Base-by-base conservation (phyloP, 2,797 vertebrate species). In the Sebastolobus altivelis region DNA sequence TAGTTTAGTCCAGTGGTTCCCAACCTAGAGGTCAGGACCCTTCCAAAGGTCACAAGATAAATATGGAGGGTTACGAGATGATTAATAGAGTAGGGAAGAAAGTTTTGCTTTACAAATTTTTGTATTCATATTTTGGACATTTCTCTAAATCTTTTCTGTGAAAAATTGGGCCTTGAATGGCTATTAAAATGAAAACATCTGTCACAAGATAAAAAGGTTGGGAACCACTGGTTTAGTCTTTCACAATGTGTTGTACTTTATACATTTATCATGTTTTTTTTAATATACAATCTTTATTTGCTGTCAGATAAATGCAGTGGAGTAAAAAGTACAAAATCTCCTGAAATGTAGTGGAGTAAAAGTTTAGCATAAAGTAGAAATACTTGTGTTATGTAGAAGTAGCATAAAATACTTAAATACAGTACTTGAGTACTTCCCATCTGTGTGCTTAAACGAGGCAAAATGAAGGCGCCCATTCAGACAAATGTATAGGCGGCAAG, bases 401-500 rank as follows among this genome's bases (percentile, higher is more conserved):
- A 14, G 6, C 7, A 65, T 49, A 6, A 49, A 55, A 31, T 8
- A 43, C 31, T 31, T 20, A 7, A 66, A 77, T 65, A 43, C 14
- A 43, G 40, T 43, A 25, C 60, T 46, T 46, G 43, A 46, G 16
- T 18, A 25, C 33, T 33, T 27, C 13, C 16, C 18, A 27, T 14
- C 38, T 68, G 38, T 54, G 25, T 10, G 52, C 31, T 37, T 59
- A 52, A 22, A 55, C 27, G 20, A 65, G 31, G 55, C 1, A 8
- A 43, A 79, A 74, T 27, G 1, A 74, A 66, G 49, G 38, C 2
- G 20, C 61, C 59, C 40, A 31, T 82, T 82, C 54, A 72, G 33
- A 79, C 65, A 40, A 72, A 77, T 33, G 18, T 68, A 79, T 38
- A 76, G 60, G 65, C 29, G 38, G 81, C 76, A 90, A 82, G 75